Evolutionary conservation across 2,888 invertebrate species (phyloP), one percentile per base, ranked within the genome.

Genomic region (Auanema freiburgensis): DNA sequence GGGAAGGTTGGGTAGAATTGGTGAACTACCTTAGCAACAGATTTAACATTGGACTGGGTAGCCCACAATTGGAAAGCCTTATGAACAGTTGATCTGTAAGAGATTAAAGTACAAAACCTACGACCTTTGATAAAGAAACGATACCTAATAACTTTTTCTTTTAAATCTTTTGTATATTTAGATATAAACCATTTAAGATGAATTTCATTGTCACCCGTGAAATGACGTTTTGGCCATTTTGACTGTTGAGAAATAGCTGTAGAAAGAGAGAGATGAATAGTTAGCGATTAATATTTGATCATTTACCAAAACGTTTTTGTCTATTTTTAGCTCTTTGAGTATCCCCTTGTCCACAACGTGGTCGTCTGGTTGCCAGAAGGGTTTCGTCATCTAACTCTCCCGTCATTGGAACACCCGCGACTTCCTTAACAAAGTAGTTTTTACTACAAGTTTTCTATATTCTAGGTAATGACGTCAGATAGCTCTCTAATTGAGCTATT

Each of bases 51-150:
- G 21, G 74, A 68, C 51, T 83, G 83, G 23, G 65, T 57, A 14
- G 89, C 89, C 91, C 91, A 91, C 65, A 89, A 85, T 16, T 87
- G 86, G 70, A 91, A 87, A 0, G 89, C 90, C 60, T 85, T 85
- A 53, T 86, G 86, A 25, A 84, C 76, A 11, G 76, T 73, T 8
- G 59, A 57, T 25, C 57, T 66, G 49, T 65, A 42, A 62, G 57
- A 58, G 23, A 50, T 11, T 12, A 58, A 1, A 23, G 23, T n/a
- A n/a, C 51, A 14, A 44, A 24, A 25, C n/a, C 41, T 21, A n/a
- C 2, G 40, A 25, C 25, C 2, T 12, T 16, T 50, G 42, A n/a
- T 14, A 44, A 55, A 21, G 24, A 12, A 11, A 41, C 60, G 72
- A 58, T 50, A 80, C 78, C 74, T 72, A 55, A 80, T 74, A 10